Base-by-base conservation (phyloP, 2,113 vertebrate species). In the Crotalus horridus region DNA sequence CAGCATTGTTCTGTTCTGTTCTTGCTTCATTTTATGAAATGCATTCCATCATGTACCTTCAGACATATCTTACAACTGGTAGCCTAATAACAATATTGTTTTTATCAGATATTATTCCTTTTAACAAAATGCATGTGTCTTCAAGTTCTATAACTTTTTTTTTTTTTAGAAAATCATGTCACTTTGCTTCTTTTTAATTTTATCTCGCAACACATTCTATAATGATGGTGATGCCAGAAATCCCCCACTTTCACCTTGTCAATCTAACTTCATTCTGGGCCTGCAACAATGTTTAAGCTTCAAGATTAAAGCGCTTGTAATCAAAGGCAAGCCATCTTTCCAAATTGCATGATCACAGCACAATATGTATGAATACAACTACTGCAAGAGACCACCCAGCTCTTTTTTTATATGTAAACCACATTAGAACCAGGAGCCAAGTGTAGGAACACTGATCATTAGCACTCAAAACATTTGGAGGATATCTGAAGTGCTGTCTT, bases 391-490 rank as follows among this genome's bases (percentile, higher is more conserved):
- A 91, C 90, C 87, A 91, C 90, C 90, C 93, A 91, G 87, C 55
- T 59, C 90, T 89, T 91, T 89, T 69, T 85, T 89, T 17, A 54
- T 89, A 89, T 91, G 93, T 86, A 89, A 91, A 86, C 87, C 69
- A 64, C 55, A 53, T 51, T 85, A 74, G 48, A 93, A 85, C 33
- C n/a, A 54, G 69, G 85, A 64, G 55, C 69, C 93, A 91, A 55
- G 56, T 89, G 23, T 69, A 51, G 54, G 58, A 89, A 26, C 26
- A 48, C 85, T 81, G 26, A 24, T 21, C 55, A 89, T 51, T 54
- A 91, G 55, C 53, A 64, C 87, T 85, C 46, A 54, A 85, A 89
- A 89, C 46, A 89, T 64, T 81, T 91, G 53, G 29, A 54, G 90
- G 91, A 43, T 33, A 89, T 86, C 24, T 54, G 39, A 91, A 85